A percentile compares a stretch with the other conserved stretches of the same genome.
These are phyloP conservation scores for Cantharis nigra DNA, from an alignment of 2,888 invertebrate species.

Conservation along the genomic window DNA sequence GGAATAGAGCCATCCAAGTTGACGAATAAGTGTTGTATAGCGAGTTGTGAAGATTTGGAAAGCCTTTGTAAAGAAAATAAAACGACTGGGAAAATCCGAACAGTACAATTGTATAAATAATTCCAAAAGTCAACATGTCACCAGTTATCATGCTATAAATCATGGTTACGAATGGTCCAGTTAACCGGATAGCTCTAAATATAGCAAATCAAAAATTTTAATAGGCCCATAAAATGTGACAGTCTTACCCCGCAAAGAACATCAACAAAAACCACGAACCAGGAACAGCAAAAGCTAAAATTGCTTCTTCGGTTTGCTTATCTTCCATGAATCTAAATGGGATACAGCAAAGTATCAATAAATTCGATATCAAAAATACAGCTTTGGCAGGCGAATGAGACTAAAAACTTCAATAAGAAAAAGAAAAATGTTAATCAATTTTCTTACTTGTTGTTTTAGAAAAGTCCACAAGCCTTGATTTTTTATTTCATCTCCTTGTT, in stretches of 20 bases:
- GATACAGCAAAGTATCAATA: slow-evolving; percentile 86
- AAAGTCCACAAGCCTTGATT: slow-evolving; percentile 92
- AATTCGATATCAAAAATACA: slow-evolving; percentile 89
- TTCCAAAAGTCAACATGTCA: slow-evolving; percentile 97
- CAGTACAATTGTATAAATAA: slow-evolving; percentile 93
- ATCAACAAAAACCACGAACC: slow-evolving; percentile 97
- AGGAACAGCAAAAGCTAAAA: slow-evolving; percentile 90
- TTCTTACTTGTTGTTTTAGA: slow-evolving; percentile 82
- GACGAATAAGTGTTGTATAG: slow-evolving; percentile 83
- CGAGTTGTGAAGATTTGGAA: slow-evolving; percentile 78
- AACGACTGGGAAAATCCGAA: slow-evolving; percentile 96
- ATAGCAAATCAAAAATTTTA: slow-evolving; percentile 10
- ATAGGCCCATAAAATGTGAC: neutral
- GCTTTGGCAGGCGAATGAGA: slow-evolving; percentile 93
- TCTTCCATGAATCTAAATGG: slow-evolving; percentile 80
- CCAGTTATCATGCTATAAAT: slow-evolving; percentile 99
- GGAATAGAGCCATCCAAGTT: slow-evolving; percentile 98
- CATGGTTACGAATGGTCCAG: slow-evolving; percentile 99
- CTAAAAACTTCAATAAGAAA: slow-evolving; percentile 61
- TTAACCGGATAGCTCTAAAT: slow-evolving; percentile 85
- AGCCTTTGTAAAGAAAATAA: slow-evolving; percentile 92
- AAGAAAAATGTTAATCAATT: neutral
- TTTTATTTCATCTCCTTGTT: slow-evolving; percentile 92
- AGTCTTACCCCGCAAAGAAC: slow-evolving; percentile 94
- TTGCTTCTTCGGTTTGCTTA: slow-evolving; percentile 84